phyloP scores from a whole-genome alignment of 2,113 vertebrate genomes.

The Antechinus flavipes region DNA sequence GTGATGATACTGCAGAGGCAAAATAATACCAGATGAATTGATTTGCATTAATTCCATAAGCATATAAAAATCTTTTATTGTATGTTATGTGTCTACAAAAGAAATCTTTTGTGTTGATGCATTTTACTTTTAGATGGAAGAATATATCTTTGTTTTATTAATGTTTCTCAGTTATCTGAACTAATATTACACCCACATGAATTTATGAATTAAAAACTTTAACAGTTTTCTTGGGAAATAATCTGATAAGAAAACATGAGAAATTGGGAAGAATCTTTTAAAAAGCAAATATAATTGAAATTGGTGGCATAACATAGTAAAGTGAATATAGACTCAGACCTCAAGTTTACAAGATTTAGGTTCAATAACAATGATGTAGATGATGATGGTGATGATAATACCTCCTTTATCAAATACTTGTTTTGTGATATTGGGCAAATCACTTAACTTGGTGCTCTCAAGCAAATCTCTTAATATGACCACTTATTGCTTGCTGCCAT shows the following conservation, averaged over 20 bases:
- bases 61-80: neutral
- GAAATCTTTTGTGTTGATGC: neutral
- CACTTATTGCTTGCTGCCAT: neutral
- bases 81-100: neutral
- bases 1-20: no score
- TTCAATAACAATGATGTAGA: neutral
- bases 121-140: neutral
- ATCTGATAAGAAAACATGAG: neutral
- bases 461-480: neutral
- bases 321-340: neutral
- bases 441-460: neutral
- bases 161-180: neutral
- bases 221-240: neutral
- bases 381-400: neutral
- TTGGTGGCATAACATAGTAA: neutral
- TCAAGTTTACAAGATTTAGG: neutral
- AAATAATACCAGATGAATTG: neutral
- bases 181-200: neutral
- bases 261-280: neutral
- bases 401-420: neutral
- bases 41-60: neutral
- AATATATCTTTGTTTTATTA: neutral
- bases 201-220: neutral
- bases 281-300: neutral
- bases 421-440: neutral